phyloP scores from a whole-genome alignment of 2,888 invertebrate genomes.

The Altica lythri region DNA sequence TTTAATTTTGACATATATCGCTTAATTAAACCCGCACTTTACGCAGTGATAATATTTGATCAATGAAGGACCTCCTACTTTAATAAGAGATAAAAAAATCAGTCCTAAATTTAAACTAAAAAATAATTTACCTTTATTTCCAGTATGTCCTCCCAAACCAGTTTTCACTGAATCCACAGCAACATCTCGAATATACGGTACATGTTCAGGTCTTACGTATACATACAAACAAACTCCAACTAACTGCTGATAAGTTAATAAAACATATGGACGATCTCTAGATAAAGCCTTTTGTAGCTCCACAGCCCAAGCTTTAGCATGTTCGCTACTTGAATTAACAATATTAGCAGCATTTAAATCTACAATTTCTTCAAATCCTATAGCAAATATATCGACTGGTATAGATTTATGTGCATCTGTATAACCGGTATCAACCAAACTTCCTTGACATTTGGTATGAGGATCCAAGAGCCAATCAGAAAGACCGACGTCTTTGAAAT shows the following conservation, averaged over 20 bases:
- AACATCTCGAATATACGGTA: slow-evolving; percentile 89
- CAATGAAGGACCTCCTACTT: too few species aligned
- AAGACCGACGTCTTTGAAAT: slow-evolving; percentile 85
- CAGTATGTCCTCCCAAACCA: slow-evolving; percentile 95
- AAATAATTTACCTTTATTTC: slow-evolving; percentile 49
- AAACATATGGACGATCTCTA: slow-evolving; percentile 80
- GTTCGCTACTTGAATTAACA: slow-evolving; percentile 91
- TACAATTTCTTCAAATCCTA: slow-evolving; percentile 99
- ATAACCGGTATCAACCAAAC: slow-evolving; percentile 58
- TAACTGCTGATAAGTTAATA: slow-evolving; percentile 91
- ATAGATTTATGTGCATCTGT: slow-evolving; percentile 56
- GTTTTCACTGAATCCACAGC: slow-evolving; percentile 97
- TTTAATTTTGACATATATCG: too few species aligned
- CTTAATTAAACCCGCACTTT: too few species aligned
- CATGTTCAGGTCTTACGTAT: slow-evolving; percentile 87
- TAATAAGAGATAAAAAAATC: too few species aligned
- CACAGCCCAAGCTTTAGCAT: slow-evolving; percentile 93
- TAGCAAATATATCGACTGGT: slow-evolving; percentile 92
- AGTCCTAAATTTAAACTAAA: background rate
- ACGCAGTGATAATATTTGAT: too few species aligned
- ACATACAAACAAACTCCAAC: slow-evolving; percentile 98
- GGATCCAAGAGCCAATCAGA: slow-evolving; percentile 91
- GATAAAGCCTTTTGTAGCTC: slow-evolving; percentile 91
- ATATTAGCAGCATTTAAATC: slow-evolving; percentile 99
- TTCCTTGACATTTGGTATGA: slow-evolving; percentile 61